These are phyloP conservation scores for Drosophila fulvimacula DNA, from an alignment of 2,888 invertebrate species.

Conservation along the genomic window DNA sequence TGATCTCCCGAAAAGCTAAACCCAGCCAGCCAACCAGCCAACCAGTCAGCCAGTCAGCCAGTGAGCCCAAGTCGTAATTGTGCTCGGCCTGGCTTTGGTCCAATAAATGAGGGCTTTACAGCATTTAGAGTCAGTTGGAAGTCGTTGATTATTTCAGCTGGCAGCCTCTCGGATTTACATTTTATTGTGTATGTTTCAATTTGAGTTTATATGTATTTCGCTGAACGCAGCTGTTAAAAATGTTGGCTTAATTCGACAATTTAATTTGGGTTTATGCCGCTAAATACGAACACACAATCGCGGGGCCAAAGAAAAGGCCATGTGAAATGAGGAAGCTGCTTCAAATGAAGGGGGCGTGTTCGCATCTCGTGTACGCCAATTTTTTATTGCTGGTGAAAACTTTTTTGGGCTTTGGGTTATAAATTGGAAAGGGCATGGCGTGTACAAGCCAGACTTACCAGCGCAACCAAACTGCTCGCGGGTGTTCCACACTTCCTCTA, in stretches of 20 bases:
- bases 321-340: constrained; percentile 72
- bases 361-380: constrained; percentile 11
- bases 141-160: constrained; percentile 67
- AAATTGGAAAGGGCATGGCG: constrained; percentile 23
- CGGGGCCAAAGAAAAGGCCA: constrained; percentile 19
- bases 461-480: background rate
- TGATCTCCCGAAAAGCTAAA: constrained; percentile 23
- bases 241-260: constrained; percentile 76
- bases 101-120: constrained; percentile 73
- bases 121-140: constrained; percentile 70
- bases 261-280: constrained; percentile 74
- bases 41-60: background rate
- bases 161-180: constrained; percentile 58
- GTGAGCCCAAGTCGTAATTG: constrained; percentile 44
- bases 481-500: background rate
- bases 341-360: constrained; percentile 36
- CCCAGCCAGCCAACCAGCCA: background rate
- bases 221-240: constrained; percentile 57
- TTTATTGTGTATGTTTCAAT: constrained; percentile 80
- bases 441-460: background rate
- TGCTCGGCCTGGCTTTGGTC: constrained; percentile 47
- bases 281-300: constrained; percentile 54
- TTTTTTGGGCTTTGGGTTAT: constrained; percentile 1
- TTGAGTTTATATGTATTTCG: constrained; percentile 62
- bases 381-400: constrained; percentile 36